Evolutionary conservation across 2,113 vertebrate species (phyloP).

Genomic region (Illadopsis cleaveri): DNA sequence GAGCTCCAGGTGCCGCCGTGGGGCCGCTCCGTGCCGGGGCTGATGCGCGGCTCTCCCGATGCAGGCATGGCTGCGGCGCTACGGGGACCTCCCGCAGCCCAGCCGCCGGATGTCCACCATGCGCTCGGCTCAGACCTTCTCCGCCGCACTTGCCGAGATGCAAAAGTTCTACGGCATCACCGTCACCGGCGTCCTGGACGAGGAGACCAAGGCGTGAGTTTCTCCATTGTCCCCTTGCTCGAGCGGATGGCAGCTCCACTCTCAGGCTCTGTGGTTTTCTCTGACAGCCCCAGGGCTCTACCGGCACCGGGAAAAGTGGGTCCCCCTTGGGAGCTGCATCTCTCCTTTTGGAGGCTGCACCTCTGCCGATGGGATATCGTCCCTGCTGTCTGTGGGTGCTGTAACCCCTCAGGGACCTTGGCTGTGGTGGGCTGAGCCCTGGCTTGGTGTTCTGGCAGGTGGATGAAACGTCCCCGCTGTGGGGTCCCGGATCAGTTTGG

Average conservation of each 20-base stretch:
- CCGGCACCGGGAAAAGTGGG: background rate
- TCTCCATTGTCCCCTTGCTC: background rate
- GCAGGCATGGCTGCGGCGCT: conserved; percentile 92
- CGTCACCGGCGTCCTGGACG: conserved; percentile 84
- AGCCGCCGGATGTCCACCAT: conserved; percentile 94
- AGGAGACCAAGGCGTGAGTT: conserved; percentile 85
- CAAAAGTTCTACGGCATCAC: conserved; percentile 92
- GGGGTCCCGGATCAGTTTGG: conserved; percentile 88
- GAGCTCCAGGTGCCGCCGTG: fast-evolving
- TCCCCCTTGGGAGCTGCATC: background rate
- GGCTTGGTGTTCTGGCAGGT: conserved; percentile 65
- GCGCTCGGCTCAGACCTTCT: conserved; percentile 90
- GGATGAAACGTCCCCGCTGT: conserved; percentile 92
- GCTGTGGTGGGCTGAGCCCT: background rate
- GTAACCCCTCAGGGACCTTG: background rate
- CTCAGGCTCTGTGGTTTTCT: background rate
- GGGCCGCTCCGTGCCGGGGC: background rate
- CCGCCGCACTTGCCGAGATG: conserved; percentile 88
- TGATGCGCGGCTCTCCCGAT: background rate
- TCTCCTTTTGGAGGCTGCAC: background rate
- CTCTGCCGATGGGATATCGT: background rate
- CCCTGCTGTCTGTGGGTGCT: background rate
- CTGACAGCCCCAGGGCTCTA: background rate
- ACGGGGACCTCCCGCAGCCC: conserved; percentile 90
- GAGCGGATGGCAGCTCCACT: background rate